Conservation (phyloP, 2,113 vertebrate species). For the Cyprinodon variegatus region DNA sequence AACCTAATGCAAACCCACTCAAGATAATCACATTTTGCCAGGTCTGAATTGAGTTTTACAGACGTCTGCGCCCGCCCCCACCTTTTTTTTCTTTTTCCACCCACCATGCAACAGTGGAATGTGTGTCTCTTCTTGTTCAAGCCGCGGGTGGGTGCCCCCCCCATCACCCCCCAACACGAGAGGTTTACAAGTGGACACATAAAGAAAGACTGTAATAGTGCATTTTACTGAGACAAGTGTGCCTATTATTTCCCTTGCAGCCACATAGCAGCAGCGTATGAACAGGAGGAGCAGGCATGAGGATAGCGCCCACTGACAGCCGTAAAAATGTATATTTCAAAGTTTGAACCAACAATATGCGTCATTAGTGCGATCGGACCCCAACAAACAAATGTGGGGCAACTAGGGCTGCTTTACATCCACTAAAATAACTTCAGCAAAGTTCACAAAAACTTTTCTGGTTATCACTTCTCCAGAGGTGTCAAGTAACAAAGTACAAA, state of each 20-base stretch:
- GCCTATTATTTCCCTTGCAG: constrained; percentile 32
- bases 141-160: constrained; percentile 14
- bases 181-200: constrained; percentile 63
- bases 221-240: constrained; percentile 46
- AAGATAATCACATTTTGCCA: constrained; percentile 81
- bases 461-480: too few species aligned
- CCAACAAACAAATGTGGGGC: too few species aligned
- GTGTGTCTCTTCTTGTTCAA: constrained; percentile 52
- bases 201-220: constrained; percentile 50
- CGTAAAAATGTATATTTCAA: neutral
- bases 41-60: constrained; percentile 77
- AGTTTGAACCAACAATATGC: too few species aligned
- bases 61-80: constrained; percentile 59
- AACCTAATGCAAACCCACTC: constrained; percentile 82
- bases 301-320: neutral
- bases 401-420: too few species aligned
- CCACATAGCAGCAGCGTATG: constrained; percentile 12
- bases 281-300: neutral
- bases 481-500: too few species aligned
- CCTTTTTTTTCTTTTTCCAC: constrained; percentile 27
- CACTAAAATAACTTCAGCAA: too few species aligned
- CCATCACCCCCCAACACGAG: constrained; percentile 34
- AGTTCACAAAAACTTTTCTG: too few species aligned
- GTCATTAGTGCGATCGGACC: too few species aligned
- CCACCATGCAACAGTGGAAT: constrained; percentile 53